Base-by-base conservation (phyloP, 2,113 vertebrate genomes). In the Promerops cafer region DNA sequence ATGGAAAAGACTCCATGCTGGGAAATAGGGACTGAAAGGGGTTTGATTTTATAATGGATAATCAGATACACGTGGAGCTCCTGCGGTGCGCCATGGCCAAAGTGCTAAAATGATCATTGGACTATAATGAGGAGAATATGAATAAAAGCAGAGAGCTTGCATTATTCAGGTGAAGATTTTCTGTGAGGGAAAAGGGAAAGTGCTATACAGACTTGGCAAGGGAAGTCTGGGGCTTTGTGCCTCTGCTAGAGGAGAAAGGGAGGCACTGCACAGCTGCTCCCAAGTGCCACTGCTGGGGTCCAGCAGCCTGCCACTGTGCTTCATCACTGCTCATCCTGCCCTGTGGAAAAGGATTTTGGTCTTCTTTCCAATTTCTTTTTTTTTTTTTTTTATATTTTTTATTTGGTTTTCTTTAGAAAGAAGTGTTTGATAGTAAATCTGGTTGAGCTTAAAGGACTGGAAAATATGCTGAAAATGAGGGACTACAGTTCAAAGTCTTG, bases 11-110 rank as follows among this genome's bases (percentile, higher is more conserved):
- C 72, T 92, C 31, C 93, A 92, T 83, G 64, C 89, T 78, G 89
- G 47, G 91, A 90, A 94, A 81, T 5, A 87, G 35, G 47, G 68
- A 63, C 83, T 90, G 69, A 93, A 90, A 92, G 79, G 72, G 83
- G 78, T 83, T 95, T 94, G 77, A 93, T 93, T 93, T 94, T 91
- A 81, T 78, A 89, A 75, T 77, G 79, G 72, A 84, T 94, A 95
- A 95, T 92, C 91, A 90, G 63, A 92, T 92, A 89, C 72, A 86
- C 47, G 39, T 75, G 80, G 68, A 75, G 27, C n/a, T 89, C 80
- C 72, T 1, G 6, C 0, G 0, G 69, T 30, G 79, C 0, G 0
- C 76, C 56, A 64, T 0, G 22, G 47, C 56, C 86, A 68, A 86
- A 95, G 77, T 89, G 80, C 86, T 92, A 47, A 83, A 94, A 76